Base-by-base conservation (phyloP, 2,888 invertebrate species). In the Plutella xylostella region DNA sequence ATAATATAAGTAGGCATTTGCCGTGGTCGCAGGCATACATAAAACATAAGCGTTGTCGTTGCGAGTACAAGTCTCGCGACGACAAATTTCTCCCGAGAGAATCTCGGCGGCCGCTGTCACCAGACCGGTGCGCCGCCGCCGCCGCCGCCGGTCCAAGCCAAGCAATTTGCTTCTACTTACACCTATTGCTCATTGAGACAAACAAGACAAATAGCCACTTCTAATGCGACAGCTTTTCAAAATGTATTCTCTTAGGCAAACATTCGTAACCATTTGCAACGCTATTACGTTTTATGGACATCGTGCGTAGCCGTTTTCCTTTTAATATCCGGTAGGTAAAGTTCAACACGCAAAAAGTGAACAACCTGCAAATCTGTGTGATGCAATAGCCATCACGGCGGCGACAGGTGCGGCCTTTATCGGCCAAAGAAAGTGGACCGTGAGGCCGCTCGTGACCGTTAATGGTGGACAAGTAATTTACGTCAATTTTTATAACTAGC, bases 401-500 rank as follows among this genome's bases (percentile, higher is more conserved):
- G n/a, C 22, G 20, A 33, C 60, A 62, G 57, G 61, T 63, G 62
- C 55, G 57, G 53, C 49, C 57, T 65, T 62, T 63, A 61, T 66
- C 63, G 66, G 68, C 60, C 65, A 61, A 67, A 72, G 74, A 76
- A 76, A 77, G 76, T 73, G 61, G 68, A 60, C 57, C 68, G 51
- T 48, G 47, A 42, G 46, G 50, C 31, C 14, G 39, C 55, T 58
- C 58, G 61, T 61, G 65, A 61, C 62, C 65, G 50, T 54, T 55
- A 51, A 47, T 42, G 45, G 43, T 50, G 59, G 60, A 44, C 47
- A 48, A 56, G 56, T 55, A 67, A 72, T 77, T 70, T 66, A 69
- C 70, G 65, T 69, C 63, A 74, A 74, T 78, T 73, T 70, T 73
- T 72, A 65, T 65, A 74, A 74, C 64, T 76, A 71, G 58, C 76